Base-by-base conservation (phyloP, 2,888 invertebrate species). In the Protodeltote pygarga region DNA sequence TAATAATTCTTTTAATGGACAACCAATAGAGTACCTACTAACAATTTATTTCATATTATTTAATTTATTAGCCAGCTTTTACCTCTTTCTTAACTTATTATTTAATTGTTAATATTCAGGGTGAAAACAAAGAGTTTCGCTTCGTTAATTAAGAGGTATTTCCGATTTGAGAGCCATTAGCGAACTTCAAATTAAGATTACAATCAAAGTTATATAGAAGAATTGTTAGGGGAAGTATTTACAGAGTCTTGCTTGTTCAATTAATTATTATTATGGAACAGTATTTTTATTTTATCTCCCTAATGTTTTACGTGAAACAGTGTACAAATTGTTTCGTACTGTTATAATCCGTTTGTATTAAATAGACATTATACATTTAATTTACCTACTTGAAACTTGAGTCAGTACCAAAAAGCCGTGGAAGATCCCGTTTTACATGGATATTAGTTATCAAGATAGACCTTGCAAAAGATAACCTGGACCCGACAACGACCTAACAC, bases 121-220 rank as follows among this genome's bases (percentile, higher is more conserved):
- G 15, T 13, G 27, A 33, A 44, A 39, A 48, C 49, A 55, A 50
- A 46, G 61, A 62, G 52, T 61, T 65, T 57, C 28, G 24, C 27
- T 34, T 57, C 8, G 40, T 57, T 62, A 61, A 70, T 72, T 71
- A 72, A 65, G 60, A 63, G 70, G 60, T 67, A 65, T 62, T 69
- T 57, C 54, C 39, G 47, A 57, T 61, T 59, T 42, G 27, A 44
- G 44, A 54, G 37, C 55, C 59, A 65, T 70, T 60, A 67, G 20
- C 33, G 21, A 58, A 61, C 35, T 71, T 51, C n/a, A 57, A 54
- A 62, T 64, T 40, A 48, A 57, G 54, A 65, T 62, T 32, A 57
- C 57, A 57, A 60, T 61, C 19, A 54, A 68, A 68, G 52, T 52
- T 55, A 42, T 58, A 35, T 47, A 40, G 40, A 47, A 46, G 41